Percentiles rank a stretch among this genome's conserved stretches.
These are phyloP conservation scores for Antheraea pernyi DNA, from an alignment of 1,140 invertebrate genomes.

Conservation along the genomic window DNA sequence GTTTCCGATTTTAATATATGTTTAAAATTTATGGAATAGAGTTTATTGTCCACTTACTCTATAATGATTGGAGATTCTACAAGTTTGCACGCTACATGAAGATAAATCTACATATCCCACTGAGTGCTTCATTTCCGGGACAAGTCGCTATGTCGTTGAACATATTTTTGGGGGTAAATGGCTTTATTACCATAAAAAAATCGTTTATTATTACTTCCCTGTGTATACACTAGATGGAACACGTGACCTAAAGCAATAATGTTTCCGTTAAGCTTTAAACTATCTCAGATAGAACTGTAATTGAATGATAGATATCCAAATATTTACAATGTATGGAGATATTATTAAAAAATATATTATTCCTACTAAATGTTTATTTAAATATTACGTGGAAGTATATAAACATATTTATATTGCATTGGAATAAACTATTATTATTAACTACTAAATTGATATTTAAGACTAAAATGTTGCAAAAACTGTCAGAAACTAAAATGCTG, in stretches of 20 bases:
- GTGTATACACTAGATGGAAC: slow-evolving; percentile 25
- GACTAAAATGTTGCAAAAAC: too few species aligned
- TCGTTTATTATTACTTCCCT: slow-evolving; percentile 52
- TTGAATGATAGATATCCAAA: background rate
- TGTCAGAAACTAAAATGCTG: too few species aligned
- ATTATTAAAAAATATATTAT: background rate
- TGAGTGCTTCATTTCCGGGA: slow-evolving; percentile 67
- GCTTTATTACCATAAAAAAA: slow-evolving; percentile 71
- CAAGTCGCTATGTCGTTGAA: slow-evolving; percentile 73
- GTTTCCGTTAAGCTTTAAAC: slow-evolving; percentile 18
- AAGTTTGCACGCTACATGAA: slow-evolving; percentile 24
- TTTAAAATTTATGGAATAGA: too few species aligned
- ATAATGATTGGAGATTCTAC: too few species aligned
- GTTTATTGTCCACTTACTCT: too few species aligned
- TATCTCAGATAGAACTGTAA: background rate
- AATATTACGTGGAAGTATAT: too few species aligned
- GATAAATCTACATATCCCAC: slow-evolving; percentile 57
- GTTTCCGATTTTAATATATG: too few species aligned
- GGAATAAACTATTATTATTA: too few species aligned
- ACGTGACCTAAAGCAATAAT: slow-evolving; percentile 50
- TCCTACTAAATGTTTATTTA: too few species aligned
- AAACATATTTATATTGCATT: too few species aligned
- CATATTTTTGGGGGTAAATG: slow-evolving; percentile 61
- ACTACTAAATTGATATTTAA: too few species aligned
- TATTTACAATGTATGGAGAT: background rate